These are phyloP conservation scores for Melanocharis versteri DNA, from an alignment of 2,113 vertebrate genomes.

Conservation along the genomic window DNA sequence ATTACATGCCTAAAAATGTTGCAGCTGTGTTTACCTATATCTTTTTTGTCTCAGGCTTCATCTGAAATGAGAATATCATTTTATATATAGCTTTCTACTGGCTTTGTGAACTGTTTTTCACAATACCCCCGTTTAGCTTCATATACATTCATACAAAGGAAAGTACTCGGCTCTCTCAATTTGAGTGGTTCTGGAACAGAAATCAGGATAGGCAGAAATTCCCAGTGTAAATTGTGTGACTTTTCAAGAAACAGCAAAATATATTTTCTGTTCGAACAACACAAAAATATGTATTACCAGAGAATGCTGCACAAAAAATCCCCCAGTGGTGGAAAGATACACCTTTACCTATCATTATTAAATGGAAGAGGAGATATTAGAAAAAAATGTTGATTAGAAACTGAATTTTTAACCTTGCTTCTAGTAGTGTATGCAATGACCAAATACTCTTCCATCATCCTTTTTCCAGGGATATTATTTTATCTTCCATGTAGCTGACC, in stretches of 20 bases:
- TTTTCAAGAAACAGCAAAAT: constrained; percentile 64
- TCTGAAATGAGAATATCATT: constrained; percentile 78
- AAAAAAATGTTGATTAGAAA: constrained; percentile 31
- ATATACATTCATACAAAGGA: constrained; percentile 55
- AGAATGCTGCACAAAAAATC: not conserved
- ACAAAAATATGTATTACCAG: constrained; percentile 50
- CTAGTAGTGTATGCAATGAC: not conserved
- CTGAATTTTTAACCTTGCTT: not conserved
- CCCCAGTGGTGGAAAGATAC: not conserved
- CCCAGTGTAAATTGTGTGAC: constrained; percentile 30
- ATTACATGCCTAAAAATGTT: constrained; percentile 79
- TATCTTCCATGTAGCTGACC: not conserved
- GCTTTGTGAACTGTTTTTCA: constrained; percentile 80
- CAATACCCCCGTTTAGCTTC: constrained; percentile 72
- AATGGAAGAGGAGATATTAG: not conserved
- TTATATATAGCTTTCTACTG: constrained; percentile 80
- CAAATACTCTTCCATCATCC: not conserved
- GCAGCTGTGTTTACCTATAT: constrained; percentile 85
- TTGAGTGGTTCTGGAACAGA: constrained; percentile 63
- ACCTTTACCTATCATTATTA: constrained; percentile 22
- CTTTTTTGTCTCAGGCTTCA: constrained; percentile 77
- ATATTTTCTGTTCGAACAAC: constrained; percentile 60
- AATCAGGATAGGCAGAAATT: constrained; percentile 57
- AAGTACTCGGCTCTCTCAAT: constrained; percentile 53
- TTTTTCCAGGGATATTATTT: not conserved